Conservation (phyloP, 2,888 invertebrate species). For the Mimas tiliae region DNA sequence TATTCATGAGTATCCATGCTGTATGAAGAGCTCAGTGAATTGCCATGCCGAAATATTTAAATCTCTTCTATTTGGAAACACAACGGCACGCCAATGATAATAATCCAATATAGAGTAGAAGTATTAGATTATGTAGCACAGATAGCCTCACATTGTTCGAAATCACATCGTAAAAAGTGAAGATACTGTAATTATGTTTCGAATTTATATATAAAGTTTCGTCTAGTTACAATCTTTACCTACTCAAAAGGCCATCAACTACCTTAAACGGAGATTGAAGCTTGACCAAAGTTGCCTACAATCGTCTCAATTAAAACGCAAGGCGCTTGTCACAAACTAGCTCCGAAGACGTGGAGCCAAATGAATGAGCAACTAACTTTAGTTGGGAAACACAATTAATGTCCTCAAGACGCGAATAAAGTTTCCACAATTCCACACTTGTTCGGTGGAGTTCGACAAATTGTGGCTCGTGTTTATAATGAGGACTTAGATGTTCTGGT, state of each 20-base stretch:
- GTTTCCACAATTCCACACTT: slow-evolving; percentile 30
- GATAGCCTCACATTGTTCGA: too few species aligned
- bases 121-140: too few species aligned
- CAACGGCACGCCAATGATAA: too few species aligned
- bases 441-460: slow-evolving; percentile 23
- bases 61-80: too few species aligned
- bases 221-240: too few species aligned
- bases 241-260: not conserved
- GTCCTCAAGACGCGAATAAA: slow-evolving; percentile 30
- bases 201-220: too few species aligned
- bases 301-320: slow-evolving; percentile 20
- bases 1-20: too few species aligned
- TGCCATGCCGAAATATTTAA: too few species aligned
- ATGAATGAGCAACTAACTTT: slow-evolving; percentile 41
- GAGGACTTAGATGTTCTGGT: not conserved
- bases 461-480: slow-evolving; percentile 15
- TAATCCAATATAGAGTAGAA: too few species aligned
- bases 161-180: too few species aligned
- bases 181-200: too few species aligned
- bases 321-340: slow-evolving; percentile 27
- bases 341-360: slow-evolving; percentile 33
- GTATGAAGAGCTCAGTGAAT: too few species aligned
- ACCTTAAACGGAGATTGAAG: not conserved
- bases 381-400: slow-evolving; percentile 46
- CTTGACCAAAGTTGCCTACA: slow-evolving; percentile 2